Conservation (phyloP, 2,888 invertebrate species). For the Oscheius onirici region DNA sequence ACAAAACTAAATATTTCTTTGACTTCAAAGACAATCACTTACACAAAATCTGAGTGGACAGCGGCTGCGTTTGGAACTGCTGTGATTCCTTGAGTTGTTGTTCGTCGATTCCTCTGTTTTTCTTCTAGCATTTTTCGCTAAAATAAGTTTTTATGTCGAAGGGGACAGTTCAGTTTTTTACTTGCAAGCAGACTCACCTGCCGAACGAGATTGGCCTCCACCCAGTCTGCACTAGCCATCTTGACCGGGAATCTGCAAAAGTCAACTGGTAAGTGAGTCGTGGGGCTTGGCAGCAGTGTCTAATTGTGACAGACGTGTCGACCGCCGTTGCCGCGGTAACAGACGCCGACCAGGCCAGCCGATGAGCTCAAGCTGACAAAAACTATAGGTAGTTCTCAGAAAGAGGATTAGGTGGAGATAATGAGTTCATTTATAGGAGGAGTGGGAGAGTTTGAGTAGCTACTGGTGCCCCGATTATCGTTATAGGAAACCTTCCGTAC, state of each 20-base stretch:
- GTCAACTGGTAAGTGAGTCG: neutral
- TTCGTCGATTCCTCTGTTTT: conserved; percentile 63
- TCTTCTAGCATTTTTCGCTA: conserved; percentile 68
- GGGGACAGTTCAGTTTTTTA: neutral
- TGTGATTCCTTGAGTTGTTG: conserved; percentile 13
- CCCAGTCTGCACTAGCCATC: conserved; percentile 30
- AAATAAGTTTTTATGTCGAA: conserved; percentile 27
- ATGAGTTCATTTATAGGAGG: too few relatives aligned
- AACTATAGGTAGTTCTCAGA: too few relatives aligned
- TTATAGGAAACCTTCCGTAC: too few relatives aligned
- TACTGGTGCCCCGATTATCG: too few relatives aligned
- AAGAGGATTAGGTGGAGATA: too few relatives aligned
- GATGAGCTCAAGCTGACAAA: neutral
- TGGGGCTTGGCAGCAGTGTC: neutral
- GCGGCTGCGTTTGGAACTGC: conserved; percentile 26
- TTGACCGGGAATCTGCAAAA: neutral
- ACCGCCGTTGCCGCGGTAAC: conserved; percentile 13
- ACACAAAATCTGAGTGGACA: conserved; percentile 22
- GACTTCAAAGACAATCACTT: neutral
- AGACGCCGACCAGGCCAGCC: conserved; percentile 4
- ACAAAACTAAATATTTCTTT: conserved; percentile 4
- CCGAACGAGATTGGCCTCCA: conserved; percentile 28
- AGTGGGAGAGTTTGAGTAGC: too few relatives aligned
- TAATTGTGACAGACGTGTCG: conserved; percentile 10
- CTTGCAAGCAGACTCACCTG: conserved; percentile 9